phyloP scores from a whole-genome alignment of 2,797 vertebrate genomes.

The Anolis apletophallus region DNA sequence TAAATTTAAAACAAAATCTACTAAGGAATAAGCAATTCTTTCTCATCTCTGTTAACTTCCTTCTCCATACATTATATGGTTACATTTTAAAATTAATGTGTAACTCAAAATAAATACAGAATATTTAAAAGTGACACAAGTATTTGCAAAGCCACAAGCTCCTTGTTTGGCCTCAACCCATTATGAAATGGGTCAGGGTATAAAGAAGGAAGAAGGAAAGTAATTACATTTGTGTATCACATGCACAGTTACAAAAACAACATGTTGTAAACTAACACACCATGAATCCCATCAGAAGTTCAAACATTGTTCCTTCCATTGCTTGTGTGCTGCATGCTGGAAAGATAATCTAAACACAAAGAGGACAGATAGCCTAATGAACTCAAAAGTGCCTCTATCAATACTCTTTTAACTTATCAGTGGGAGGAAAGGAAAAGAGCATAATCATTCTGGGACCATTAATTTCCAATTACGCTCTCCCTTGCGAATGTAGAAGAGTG shows the following conservation, averaged over 20 bases:
- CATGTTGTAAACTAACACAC: not conserved
- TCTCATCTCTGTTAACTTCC: slow-evolving; percentile 4
- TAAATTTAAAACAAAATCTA: not conserved
- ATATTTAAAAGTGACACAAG: slow-evolving; percentile 18
- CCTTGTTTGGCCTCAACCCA: not conserved
- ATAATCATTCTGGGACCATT: accelerated
- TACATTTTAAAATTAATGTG: slow-evolving; percentile 33
- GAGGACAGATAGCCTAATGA: slow-evolving; percentile 1
- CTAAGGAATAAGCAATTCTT: slow-evolving; percentile 13
- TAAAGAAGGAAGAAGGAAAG: not conserved
- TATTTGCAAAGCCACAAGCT: not conserved
- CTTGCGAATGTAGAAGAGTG: not conserved
- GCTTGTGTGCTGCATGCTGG: accelerated
- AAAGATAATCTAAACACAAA: not conserved
- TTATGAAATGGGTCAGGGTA: slow-evolving; percentile 13
- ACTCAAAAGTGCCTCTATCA: not conserved
- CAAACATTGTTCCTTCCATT: not conserved
- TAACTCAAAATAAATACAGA: slow-evolving; percentile 33
- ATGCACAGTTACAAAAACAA: slow-evolving; percentile 25
- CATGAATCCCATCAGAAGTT: not conserved
- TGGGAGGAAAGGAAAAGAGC: not conserved
- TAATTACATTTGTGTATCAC: not conserved
- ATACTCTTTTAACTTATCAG: not conserved
- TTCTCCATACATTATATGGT: slow-evolving; percentile 11
- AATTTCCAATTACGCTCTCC: slow-evolving; percentile 21